These are phyloP conservation scores for Malaclemys terrapin DNA, from an alignment of 2,113 vertebrate genomes.

Conservation along the genomic window DNA sequence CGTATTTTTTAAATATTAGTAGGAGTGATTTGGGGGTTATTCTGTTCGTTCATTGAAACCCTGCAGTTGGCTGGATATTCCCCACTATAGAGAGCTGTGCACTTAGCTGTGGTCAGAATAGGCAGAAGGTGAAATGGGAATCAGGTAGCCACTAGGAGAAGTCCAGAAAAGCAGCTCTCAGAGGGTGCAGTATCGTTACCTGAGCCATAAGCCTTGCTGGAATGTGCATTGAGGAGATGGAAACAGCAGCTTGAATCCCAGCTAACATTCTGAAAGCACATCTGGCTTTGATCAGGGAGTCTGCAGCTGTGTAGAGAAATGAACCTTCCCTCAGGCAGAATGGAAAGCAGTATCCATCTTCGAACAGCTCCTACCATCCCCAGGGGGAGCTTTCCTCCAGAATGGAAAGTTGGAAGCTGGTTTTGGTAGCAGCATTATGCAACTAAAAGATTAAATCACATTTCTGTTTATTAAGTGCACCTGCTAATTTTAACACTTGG, in stretches of 20 bases:
- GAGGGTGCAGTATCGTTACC: background rate
- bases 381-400: background rate
- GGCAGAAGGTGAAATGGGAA: background rate
- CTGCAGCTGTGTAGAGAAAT: slow-evolving; percentile 43
- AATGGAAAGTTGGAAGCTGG: background rate
- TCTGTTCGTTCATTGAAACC: background rate
- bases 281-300: slow-evolving; percentile 24
- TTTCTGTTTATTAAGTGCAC: background rate
- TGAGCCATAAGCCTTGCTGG: slow-evolving; percentile 13
- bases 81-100: background rate
- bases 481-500: background rate
- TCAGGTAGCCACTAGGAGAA: background rate
- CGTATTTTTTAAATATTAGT: background rate
- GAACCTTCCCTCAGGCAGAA: background rate
- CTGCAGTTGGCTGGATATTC: background rate
- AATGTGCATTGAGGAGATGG: background rate
- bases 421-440: background rate
- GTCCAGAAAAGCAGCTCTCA: background rate
- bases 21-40: background rate
- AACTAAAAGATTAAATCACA: background rate
- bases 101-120: background rate
- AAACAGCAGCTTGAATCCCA: background rate
- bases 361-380: rapidly evolving
- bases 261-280: slow-evolving; percentile 1
- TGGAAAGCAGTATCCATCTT: background rate